Evolutionary conservation across 2,888 invertebrate genomes (phyloP), one percentile per base, ranked within the genome.

Genomic region (Belgica antarctica): DNA sequence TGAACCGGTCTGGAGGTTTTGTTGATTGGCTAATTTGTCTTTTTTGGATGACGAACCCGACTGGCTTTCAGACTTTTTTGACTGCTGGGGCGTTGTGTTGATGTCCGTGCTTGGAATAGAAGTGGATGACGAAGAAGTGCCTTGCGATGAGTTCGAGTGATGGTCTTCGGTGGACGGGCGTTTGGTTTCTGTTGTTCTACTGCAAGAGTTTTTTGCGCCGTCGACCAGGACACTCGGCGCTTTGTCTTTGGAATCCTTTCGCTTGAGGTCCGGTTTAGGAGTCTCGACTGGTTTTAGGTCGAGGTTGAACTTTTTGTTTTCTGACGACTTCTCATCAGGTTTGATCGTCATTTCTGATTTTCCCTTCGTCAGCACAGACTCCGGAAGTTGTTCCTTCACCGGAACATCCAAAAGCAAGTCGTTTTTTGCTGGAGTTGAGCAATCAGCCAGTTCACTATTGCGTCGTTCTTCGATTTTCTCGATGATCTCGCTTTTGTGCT

Each of bases 371-470:
- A 8, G 4, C 19, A 1, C 5, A 5, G 52, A 52, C 52, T 22
- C 52, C 4, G 52, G 22, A 4, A n/a, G 41, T 15, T 41, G 41
- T 46, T 62, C 71, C 71, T 57, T 70, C 57, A 36, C 25, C 25
- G 71, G 24, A 36, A 62, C 70, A 19, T 59, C 47, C 22, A 62
- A 52, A 52, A 46, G 69, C 8, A 71, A 19, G 62, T 72, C 71
- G 17, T 72, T 72, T 70, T 72, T 72, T 19, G 70, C 46, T 3
- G 71, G 22, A 66, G 52, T 70, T n/a, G n/a, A n/a, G 10, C 47
- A 75, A 41, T 63, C 62, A n/a, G 36, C 47, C 25, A 69, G 73
- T 75, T 15, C 74, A 72, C 68, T 76, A 76, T 61, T 73, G 72
- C 62, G 75, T 75, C 71, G 76, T 77, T 71, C 62, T 36, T 62